Percentiles rank a stretch among this genome's conserved stretches.
These are phyloP conservation scores for Ciconia stormi DNA, from an alignment of 2,113 vertebrate genomes.

Conservation along the genomic window DNA sequence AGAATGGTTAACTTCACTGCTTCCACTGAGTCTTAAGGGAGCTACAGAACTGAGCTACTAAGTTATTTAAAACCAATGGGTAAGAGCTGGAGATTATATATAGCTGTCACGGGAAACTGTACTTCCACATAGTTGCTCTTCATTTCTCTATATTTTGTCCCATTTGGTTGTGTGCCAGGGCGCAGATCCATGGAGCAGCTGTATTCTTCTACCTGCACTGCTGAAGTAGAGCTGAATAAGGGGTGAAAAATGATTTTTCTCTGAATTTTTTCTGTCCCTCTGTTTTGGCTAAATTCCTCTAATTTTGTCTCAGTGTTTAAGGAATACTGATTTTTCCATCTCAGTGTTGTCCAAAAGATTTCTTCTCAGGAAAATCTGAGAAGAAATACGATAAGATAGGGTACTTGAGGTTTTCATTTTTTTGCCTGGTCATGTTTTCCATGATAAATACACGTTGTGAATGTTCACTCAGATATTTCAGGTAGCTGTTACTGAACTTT, in stretches of 20 bases:
- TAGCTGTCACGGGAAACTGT: neutral
- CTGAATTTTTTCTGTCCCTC: neutral
- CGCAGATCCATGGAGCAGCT: neutral
- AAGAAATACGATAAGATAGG: neutral
- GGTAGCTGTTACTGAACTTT: neutral
- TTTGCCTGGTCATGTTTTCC: neutral
- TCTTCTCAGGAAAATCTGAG: neutral
- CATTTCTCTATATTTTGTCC: neutral
- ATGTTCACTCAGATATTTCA: neutral
- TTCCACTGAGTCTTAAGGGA: neutral
- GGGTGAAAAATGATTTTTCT: neutral
- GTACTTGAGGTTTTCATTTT: neutral
- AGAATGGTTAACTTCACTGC: neutral
- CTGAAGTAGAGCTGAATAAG: neutral
- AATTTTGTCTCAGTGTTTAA: neutral
- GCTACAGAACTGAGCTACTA: neutral
- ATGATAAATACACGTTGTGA: neutral
- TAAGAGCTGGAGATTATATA: neutral
- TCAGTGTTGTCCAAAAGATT: neutral
- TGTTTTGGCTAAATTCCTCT: neutral
- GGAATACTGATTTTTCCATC: neutral
- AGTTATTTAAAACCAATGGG: conserved; percentile 9
- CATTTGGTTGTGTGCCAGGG: neutral
- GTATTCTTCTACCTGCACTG: neutral
- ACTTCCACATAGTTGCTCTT: neutral